Conservation (phyloP, 2,888 invertebrate species). For the Chesias legatella region DNA sequence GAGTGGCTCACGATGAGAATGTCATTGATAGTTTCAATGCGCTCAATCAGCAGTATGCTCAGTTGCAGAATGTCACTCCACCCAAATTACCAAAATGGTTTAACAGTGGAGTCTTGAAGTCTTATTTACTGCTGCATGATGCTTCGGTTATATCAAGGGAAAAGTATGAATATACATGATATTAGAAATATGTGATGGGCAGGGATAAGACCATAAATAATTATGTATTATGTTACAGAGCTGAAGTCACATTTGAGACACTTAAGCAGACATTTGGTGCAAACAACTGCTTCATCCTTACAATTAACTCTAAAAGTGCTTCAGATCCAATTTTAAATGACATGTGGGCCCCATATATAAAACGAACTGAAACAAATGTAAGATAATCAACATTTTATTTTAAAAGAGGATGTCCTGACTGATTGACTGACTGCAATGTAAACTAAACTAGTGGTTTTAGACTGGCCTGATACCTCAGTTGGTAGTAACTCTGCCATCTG, state of each 20-base stretch:
- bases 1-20: conserved; percentile 86
- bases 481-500: no score
- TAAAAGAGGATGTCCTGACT: no score
- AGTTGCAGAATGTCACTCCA: conserved; percentile 86
- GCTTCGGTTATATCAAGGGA: conserved; percentile 85
- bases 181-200: neutral
- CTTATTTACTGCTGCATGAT: conserved; percentile 95
- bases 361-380: conserved; percentile 78
- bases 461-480: no score
- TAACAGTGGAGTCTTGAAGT: conserved; percentile 88
- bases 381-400: no score
- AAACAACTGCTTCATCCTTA: conserved; percentile 92
- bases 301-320: conserved; percentile 90
- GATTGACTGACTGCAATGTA: no score
- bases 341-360: conserved; percentile 91
- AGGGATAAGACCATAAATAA: neutral
- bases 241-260: conserved; percentile 89
- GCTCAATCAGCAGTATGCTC: conserved; percentile 89
- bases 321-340: conserved; percentile 84
- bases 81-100: conserved; percentile 93
- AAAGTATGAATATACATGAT: conserved; percentile 78
- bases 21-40: conserved; percentile 91
- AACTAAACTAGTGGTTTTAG: no score
- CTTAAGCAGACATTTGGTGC: conserved; percentile 93
- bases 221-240: conserved; percentile 77